Evolutionary conservation across 2,888 invertebrate species (phyloP), one percentile per base, ranked within the genome.

Genomic region (Diaprepes abbreviatus): DNA sequence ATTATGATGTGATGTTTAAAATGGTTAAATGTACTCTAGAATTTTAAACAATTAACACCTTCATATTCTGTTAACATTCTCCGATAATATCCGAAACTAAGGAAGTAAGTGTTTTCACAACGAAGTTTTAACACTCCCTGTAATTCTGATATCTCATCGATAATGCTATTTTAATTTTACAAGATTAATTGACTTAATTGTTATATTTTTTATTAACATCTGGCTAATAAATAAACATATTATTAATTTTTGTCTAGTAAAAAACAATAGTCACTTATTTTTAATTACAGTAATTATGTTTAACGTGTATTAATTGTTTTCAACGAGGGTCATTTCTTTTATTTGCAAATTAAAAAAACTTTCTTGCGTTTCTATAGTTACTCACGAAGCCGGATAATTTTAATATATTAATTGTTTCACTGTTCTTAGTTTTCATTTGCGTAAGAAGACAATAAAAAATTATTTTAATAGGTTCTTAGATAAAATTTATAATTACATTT

Each of bases 401-500:
- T 52, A 36, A 50, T 59, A n/a, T 35, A 59, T 50, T 66, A 59
- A 66, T 66, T 66, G 52, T 66, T 66, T 66, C 58, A 58, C 65
- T 58, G 54, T 58, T 40, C 12, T 38, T 40, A 35, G 59, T 52
- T 66, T 66, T 60, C 66, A 28, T 50, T 50, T 50, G 59, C 66
- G 52, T 50, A 60, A 60, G 52, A 35, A 66, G n/a, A 66, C 66
- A 66, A 66, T 59, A 57, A 66, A 66, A 58, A 58, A 59, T 31
- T 38, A 19, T 50, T 60, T 59, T 66, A 59, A 59, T 59, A 16
- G 52, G 59, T 24, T 60, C 24, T 33, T 48, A 35, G 59, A 60
- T 59, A 40, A 38, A 59, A 59, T 54, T 66, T 52, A 54, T 59
- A 59, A 66, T 59, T 59, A 59, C n/a, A 48, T 59, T 38, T 48